Percentiles rank a stretch among this genome's conserved stretches.
Conservation (phyloP, 2,113 vertebrate genomes). For the Cepphus grylle region DNA sequence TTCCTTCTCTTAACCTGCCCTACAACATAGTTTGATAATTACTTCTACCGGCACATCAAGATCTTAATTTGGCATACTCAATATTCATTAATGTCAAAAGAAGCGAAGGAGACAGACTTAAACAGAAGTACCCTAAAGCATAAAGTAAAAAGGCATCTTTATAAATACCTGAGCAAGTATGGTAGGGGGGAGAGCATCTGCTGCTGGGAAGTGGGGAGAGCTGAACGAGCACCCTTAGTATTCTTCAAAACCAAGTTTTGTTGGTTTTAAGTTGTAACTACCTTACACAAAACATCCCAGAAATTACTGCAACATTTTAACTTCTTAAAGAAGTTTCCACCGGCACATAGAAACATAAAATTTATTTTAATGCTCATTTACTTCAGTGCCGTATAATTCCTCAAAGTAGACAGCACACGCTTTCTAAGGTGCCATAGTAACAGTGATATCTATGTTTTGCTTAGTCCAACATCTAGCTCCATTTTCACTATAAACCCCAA, state of each 20-base stretch:
- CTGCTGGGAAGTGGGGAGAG: background rate
- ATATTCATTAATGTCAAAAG: background rate
- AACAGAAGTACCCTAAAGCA: background rate
- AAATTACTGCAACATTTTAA: background rate
- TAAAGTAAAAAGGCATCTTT: background rate
- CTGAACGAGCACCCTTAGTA: background rate
- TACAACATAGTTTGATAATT: background rate
- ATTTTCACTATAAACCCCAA: background rate
- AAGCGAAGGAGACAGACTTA: background rate
- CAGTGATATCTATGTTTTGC: background rate
- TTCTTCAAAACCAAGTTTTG: background rate
- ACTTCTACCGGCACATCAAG: background rate
- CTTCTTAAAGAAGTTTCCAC: background rate
- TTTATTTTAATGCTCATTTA: background rate
- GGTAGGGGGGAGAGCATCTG: background rate
- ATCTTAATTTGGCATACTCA: background rate
- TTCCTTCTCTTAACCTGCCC: background rate
- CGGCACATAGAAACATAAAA: background rate
- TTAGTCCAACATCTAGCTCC: background rate
- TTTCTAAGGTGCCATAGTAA: constrained; percentile 18
- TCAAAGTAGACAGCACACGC: background rate
- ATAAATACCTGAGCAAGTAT: background rate
- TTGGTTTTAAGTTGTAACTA: background rate
- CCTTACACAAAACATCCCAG: background rate
- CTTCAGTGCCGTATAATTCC: background rate